Conservation (phyloP, 2,113 vertebrate genomes). For the Phyllopteryx taeniolatus region DNA sequence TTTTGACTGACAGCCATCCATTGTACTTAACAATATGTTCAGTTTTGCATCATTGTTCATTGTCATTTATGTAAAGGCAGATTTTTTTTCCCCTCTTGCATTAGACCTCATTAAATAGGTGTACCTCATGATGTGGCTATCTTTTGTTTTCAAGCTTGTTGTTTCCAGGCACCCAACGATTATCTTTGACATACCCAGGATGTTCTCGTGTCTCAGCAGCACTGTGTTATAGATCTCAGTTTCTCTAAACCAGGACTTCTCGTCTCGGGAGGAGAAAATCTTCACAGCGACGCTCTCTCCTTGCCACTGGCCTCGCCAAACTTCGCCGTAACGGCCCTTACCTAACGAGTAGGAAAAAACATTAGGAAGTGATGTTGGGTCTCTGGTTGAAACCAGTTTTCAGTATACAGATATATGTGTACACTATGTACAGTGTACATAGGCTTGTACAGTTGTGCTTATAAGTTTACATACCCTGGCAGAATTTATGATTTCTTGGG, state of each 20-base stretch:
- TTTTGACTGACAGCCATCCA: background rate
- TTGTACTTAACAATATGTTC: no score
- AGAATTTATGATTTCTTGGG: no score
- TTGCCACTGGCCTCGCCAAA: conserved; percentile 98
- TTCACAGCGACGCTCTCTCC: conserved; percentile 96
- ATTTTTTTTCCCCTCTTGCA: no score
- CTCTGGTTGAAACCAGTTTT: background rate
- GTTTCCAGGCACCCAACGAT: background rate
- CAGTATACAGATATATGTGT: no score
- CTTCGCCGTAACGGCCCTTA: conserved; percentile 95
- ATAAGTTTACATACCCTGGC: no score
- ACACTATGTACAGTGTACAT: no score
- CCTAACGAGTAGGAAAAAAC: conserved; percentile 64
- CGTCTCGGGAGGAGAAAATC: conserved; percentile 97
- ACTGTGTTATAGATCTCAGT: conserved; percentile 99
- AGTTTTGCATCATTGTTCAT: no score
- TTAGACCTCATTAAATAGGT: no score
- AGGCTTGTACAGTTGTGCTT: no score
- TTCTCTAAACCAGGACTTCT: conserved; percentile 99
- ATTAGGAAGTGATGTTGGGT: background rate
- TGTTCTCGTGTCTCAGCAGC: conserved; percentile 93
- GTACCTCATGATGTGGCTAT: background rate
- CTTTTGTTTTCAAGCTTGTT: background rate
- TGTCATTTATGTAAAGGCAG: no score
- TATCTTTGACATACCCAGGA: conserved; percentile 80